Evolutionary conservation across 2,888 invertebrate species (phyloP).

Genomic region (Sinhomidia bicolor): DNA sequence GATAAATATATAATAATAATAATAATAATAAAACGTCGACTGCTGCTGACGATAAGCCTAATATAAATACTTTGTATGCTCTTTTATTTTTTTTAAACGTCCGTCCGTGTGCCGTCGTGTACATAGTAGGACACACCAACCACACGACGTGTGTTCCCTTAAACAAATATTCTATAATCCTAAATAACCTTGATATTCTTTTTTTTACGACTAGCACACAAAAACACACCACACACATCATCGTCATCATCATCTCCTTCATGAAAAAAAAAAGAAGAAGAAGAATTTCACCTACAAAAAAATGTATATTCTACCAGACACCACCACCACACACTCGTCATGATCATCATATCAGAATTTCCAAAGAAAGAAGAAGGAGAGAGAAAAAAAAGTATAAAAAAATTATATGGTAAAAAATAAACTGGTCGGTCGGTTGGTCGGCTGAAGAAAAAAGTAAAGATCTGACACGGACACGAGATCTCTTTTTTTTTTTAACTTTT

Average conservation of each 20-base stretch:
- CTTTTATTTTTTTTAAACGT: constrained; percentile 5
- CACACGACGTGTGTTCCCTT: constrained; percentile 38
- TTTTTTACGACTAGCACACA: constrained; percentile 27
- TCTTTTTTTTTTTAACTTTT: neutral
- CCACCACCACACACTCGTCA: neutral
- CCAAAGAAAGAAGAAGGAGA: neutral
- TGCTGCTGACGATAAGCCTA: neutral
- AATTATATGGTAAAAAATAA: neutral
- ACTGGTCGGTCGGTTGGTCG: too few relatives aligned
- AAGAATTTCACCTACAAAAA: neutral
- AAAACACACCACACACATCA: constrained; percentile 3
- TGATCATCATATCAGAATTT: neutral
- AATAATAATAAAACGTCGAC: too few relatives aligned
- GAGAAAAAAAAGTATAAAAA: neutral
- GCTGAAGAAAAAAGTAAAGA: constrained; percentile 3
- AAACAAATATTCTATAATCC: constrained; percentile 56
- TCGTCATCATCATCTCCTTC: neutral
- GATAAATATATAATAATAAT: neutral
- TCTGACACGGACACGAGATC: constrained; percentile 35
- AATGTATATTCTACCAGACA: neutral
- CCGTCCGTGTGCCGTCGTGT: too few relatives aligned
- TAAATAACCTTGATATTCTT: constrained; percentile 62
- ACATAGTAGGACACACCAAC: neutral
- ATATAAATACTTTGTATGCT: constrained; percentile 13
- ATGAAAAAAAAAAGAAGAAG: constrained; percentile 2